Evolutionary conservation across 2,888 invertebrate genomes (phyloP).

Genomic region (Acleris emargana): DNA sequence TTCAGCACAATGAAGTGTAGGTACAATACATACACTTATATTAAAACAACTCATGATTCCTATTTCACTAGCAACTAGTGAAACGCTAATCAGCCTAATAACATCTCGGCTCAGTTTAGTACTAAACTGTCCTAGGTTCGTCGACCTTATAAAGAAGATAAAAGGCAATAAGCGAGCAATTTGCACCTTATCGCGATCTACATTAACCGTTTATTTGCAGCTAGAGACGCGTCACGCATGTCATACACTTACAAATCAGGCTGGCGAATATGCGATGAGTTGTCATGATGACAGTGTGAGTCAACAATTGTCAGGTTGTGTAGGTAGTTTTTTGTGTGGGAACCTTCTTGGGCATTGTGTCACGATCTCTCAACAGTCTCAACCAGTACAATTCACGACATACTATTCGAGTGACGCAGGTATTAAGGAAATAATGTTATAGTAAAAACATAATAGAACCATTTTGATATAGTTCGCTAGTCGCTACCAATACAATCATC

Average conservation of each 20-base stretch:
- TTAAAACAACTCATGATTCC: background rate
- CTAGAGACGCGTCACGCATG: slow-evolving; percentile 46
- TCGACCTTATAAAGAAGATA: slow-evolving; percentile 34
- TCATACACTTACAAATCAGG: slow-evolving; percentile 4
- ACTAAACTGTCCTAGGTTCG: slow-evolving; percentile 19
- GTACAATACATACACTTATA: too few relatives aligned
- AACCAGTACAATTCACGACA: too few relatives aligned
- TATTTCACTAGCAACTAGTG: background rate
- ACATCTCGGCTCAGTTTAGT: slow-evolving; percentile 10
- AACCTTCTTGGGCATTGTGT: too few relatives aligned
- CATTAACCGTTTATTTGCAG: slow-evolving; percentile 46
- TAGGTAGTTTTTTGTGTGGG: too few relatives aligned
- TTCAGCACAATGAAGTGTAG: too few relatives aligned
- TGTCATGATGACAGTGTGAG: background rate
- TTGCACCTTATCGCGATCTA: slow-evolving; percentile 46
- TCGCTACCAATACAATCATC: too few relatives aligned
- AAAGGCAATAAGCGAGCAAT: slow-evolving; percentile 44
- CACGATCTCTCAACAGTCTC: too few relatives aligned
- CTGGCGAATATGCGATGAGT: slow-evolving; percentile 22
- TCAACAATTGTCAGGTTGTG: too few relatives aligned
- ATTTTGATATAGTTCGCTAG: too few relatives aligned
- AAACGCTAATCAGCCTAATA: background rate
- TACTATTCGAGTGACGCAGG: too few relatives aligned
- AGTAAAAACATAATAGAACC: too few relatives aligned
- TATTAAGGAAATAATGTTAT: too few relatives aligned